Percentiles rank a stretch among this genome's conserved stretches.
Evolutionary conservation across 2,113 vertebrate species (phyloP).

Genomic region (Noctilio leporinus): DNA sequence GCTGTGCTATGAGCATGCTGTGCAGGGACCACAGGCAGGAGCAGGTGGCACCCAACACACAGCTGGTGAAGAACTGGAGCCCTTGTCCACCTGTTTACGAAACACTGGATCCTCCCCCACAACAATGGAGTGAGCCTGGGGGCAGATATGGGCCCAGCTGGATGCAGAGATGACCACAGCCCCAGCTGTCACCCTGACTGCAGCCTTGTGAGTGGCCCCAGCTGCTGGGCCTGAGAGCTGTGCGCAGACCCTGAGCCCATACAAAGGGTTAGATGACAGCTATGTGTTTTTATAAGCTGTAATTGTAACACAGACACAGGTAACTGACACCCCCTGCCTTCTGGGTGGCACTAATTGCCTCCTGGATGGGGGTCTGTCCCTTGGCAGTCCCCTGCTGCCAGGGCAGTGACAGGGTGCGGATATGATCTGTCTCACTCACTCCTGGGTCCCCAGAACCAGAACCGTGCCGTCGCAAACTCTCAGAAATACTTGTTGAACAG

Average conservation of each 20-base stretch:
- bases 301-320: neutral
- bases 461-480: neutral
- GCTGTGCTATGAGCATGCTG: fast-evolving
- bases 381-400: neutral
- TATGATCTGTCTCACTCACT: neutral
- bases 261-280: neutral
- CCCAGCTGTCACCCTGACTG: neutral
- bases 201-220: neutral
- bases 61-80: neutral
- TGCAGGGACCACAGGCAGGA: neutral
- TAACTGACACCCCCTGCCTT: no score
- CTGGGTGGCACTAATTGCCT: neutral
- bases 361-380: neutral
- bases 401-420: neutral
- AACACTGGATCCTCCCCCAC: neutral
- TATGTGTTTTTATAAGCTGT: neutral
- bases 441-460: neutral
- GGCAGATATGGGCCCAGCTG: fast-evolving
- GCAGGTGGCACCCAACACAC: neutral
- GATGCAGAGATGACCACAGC: neutral
- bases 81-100: neutral
- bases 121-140: neutral
- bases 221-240: neutral
- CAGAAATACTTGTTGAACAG: neutral
- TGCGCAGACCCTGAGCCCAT: neutral